Evolutionary conservation across 2,113 vertebrate species (phyloP).

Genomic region (Otus sunia): DNA sequence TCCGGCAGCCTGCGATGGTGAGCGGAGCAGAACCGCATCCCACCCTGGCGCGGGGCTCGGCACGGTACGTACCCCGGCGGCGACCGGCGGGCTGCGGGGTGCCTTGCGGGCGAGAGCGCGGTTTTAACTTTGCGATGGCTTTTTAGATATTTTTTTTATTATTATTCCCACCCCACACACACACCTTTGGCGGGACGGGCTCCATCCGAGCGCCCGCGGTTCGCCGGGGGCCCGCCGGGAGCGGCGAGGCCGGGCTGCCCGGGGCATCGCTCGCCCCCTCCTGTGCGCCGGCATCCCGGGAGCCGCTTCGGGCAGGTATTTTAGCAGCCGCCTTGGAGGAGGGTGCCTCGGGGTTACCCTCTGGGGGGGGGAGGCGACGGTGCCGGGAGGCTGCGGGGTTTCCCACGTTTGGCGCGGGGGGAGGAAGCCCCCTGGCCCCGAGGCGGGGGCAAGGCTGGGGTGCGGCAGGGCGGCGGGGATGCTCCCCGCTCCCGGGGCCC

Average conservation of each 20-base stretch:
- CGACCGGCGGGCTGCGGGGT: neutral
- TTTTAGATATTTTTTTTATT: neutral
- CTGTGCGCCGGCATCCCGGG: neutral
- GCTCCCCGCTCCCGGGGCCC: neutral
- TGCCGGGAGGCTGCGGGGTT: neutral
- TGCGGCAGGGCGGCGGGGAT: neutral
- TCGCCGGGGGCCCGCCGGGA: neutral
- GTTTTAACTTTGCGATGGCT: neutral
- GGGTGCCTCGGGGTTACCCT: neutral
- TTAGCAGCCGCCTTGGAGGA: neutral
- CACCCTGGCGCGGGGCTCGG: conserved; percentile 27
- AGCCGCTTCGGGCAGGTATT: neutral
- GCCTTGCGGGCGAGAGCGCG: neutral
- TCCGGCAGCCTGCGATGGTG: conserved; percentile 31
- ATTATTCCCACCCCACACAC: neutral
- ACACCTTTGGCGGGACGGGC: neutral
- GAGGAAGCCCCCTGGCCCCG: neutral
- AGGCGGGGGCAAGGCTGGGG: neutral
- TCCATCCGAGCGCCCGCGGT: neutral
- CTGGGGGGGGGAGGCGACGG: neutral
- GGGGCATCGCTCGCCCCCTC: neutral
- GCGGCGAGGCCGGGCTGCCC: neutral
- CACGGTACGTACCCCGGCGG: conserved; percentile 7
- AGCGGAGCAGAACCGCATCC: conserved; percentile 30
- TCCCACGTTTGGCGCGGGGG: neutral